These are phyloP conservation scores for Himalopsyche japonica DNA, from an alignment of 2,888 invertebrate species.

Conservation along the genomic window DNA sequence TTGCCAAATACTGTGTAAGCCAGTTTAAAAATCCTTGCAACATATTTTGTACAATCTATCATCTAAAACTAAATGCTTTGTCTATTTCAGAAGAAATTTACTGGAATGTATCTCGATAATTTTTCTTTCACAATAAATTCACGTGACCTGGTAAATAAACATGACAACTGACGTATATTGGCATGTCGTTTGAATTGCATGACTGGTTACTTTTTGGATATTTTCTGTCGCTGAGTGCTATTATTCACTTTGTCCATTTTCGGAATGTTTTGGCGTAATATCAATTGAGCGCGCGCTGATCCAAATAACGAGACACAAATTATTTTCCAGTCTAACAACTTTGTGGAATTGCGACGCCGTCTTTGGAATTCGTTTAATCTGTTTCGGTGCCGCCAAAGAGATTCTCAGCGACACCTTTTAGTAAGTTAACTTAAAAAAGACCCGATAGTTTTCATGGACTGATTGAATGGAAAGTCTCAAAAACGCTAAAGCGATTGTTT, in stretches of 20 bases:
- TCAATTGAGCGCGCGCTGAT: neutral
- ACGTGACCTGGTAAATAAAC: neutral
- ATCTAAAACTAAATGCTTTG: neutral
- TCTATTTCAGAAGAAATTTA: neutral
- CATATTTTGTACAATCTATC: no score
- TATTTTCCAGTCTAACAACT: neutral
- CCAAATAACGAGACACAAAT: neutral
- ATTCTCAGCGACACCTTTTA: neutral
- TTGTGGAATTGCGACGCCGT: neutral
- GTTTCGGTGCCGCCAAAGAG: neutral
- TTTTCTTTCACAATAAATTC: neutral
- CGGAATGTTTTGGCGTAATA: neutral
- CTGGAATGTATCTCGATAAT: neutral
- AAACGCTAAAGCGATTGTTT: no score
- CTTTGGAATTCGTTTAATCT: neutral
- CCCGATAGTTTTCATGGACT: no score
- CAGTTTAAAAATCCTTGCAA: no score
- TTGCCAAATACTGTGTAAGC: no score
- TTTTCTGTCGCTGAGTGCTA: neutral
- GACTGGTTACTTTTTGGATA: neutral
- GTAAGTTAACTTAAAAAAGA: neutral
- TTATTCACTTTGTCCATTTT: neutral
- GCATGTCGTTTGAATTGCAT: neutral
- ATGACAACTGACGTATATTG: neutral
- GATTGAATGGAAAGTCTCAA: no score